A percentile compares a stretch with the other conserved stretches of the same genome.
phyloP scores from a whole-genome alignment of 2,113 vertebrate species.

The Falcunculus frontatus region DNA sequence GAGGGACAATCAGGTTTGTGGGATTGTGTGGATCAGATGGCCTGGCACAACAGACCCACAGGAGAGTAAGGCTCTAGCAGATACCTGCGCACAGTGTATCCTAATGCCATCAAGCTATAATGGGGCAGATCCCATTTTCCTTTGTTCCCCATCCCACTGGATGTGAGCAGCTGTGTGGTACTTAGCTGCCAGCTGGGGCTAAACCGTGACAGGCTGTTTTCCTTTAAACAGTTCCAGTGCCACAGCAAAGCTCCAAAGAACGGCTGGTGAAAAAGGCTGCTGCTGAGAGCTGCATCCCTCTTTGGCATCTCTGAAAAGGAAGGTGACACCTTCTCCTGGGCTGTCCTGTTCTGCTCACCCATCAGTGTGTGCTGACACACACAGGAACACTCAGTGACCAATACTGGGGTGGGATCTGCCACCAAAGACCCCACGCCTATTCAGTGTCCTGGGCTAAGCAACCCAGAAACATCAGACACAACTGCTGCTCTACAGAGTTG shows the following conservation, averaged over 20 bases:
- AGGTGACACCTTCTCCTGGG: background rate
- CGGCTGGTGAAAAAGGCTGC: background rate
- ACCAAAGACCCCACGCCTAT: rapidly evolving
- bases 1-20: background rate
- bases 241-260: background rate
- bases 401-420: background rate
- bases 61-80: background rate
- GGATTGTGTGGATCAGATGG: background rate
- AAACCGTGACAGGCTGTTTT: background rate
- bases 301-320: background rate
- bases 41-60: background rate
- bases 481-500: background rate
- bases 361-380: background rate
- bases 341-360: background rate
- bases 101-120: background rate
- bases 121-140: background rate
- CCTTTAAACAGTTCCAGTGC: background rate
- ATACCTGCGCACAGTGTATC: background rate
- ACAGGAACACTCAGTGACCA: background rate
- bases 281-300: background rate
- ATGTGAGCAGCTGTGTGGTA: background rate
- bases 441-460: background rate
- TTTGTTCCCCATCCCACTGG: background rate
- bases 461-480: background rate
- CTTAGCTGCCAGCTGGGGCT: background rate